Conservation (phyloP, 2,113 vertebrate genomes). For the Periophthalmus modestus region DNA sequence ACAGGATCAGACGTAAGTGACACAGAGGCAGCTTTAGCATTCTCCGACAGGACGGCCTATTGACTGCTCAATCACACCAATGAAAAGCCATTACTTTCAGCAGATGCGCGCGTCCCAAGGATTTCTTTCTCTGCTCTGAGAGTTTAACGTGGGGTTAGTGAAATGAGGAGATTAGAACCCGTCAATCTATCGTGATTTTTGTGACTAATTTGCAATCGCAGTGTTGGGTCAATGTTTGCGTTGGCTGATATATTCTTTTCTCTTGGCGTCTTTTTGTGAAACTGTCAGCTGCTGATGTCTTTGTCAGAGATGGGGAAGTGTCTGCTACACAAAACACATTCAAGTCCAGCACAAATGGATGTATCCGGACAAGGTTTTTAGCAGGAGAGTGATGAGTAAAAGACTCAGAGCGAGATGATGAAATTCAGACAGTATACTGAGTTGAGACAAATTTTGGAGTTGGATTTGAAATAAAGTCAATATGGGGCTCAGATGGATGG, state of each 20-base stretch:
- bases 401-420: neutral
- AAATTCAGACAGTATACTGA: neutral
- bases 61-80: constrained; percentile 6
- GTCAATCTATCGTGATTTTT: constrained; percentile 54
- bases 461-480: no score
- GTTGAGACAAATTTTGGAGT: neutral
- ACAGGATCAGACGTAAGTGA: constrained; percentile 4
- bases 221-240: constrained; percentile 72
- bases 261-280: constrained; percentile 58
- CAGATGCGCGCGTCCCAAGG: constrained; percentile 23
- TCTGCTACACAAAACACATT: constrained; percentile 1
- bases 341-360: constrained; percentile 22
- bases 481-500: no score
- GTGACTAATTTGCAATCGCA: constrained; percentile 58
- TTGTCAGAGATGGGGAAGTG: constrained; percentile 47
- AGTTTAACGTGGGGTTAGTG: constrained; percentile 11
- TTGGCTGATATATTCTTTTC: constrained; percentile 67
- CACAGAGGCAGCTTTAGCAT: constrained; percentile 12
- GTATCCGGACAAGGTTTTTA: constrained; percentile 18
- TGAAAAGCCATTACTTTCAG: constrained; percentile 17
- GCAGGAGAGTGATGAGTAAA: neutral
- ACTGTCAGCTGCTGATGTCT: constrained; percentile 70
- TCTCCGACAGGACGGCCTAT: neutral
- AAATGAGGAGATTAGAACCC: constrained; percentile 58
- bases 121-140: constrained; percentile 13